Evolutionary conservation across 2,888 invertebrate species (phyloP), one percentile per base, ranked within the genome.

Genomic region (Macropis europaea): DNA sequence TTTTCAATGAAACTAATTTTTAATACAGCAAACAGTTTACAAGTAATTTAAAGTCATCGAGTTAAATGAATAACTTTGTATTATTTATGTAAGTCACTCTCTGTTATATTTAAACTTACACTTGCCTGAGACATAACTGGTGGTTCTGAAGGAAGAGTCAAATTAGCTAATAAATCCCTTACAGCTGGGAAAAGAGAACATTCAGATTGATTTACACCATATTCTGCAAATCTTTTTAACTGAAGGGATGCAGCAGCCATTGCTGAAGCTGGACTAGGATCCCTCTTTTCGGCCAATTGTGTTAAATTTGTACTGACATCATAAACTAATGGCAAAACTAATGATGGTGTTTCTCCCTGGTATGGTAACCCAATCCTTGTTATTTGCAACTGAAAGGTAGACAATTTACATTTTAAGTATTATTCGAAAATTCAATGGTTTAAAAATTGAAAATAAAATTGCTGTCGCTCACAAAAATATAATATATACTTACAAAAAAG

Each of bases 101-200:
- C 24, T 9, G n/a, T 13, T 26, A 28, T 26, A 30, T 48, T 11
- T 24, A 22, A 43, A 13, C 13, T 15, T 24, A 5, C 3, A 42
- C 30, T 73, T 57, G 79, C 83, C 88, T 87, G 92, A 77, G 86
- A 89, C 83, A 88, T 92, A 28, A 93, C 93, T 72, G 94, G 94
- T 61, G 94, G 93, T 86, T 97, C 97, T 28, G 95, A 94, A 48
- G 97, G 96, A 73, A 97, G 90, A 42, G 94, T 93, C 83, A 98
- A 93, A 91, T 96, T 97, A 36, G 95, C 93, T 57, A 98, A 91
- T 63, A 98, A 91, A 90, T 98, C 97, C 74, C 97, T 93, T 48
- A 98, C 95, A 17, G 97, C 97, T 28, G 97, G 97, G 90, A 96
- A 97, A 59, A 98, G 93, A 13, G 97, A 96, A 89, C 98, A 98